Conservation (phyloP, 1,140 invertebrate species). For the Tetraneura akinire region DNA sequence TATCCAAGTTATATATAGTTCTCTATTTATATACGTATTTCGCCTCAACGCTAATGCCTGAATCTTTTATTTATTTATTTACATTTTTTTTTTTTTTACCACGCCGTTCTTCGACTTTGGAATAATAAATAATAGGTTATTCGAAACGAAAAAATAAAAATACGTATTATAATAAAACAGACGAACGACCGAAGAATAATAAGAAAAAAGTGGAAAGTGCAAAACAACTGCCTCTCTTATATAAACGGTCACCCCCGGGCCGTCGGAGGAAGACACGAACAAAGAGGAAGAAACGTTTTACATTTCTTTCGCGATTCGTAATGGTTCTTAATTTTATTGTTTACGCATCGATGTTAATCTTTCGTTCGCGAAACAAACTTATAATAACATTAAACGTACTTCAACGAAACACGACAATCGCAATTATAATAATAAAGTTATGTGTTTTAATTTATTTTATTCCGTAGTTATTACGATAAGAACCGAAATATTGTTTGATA, state of each 20-base stretch:
- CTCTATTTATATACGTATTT: neutral
- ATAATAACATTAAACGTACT: too few species aligned
- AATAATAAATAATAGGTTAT: constrained; percentile 8
- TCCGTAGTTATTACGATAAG: too few species aligned
- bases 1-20: constrained; percentile 19
- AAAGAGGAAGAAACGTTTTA: neutral
- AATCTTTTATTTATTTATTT: constrained; percentile 44
- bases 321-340: neutral
- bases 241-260: neutral
- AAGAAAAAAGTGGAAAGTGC: neutral
- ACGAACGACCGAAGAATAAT: neutral
- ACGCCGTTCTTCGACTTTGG: neutral
- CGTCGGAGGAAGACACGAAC: too few species aligned
- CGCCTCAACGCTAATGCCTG: constrained; percentile 6
- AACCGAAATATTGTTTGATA: too few species aligned
- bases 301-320: neutral
- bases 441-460: too few species aligned
- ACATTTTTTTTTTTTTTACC: neutral
- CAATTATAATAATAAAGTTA: too few species aligned
- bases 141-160: neutral
- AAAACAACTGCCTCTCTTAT: neutral
- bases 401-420: too few species aligned
- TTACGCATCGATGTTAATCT: constrained; percentile 1
- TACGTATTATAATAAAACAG: too few species aligned
- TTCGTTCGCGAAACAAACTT: neutral